phyloP scores from a whole-genome alignment of 2,113 vertebrate species.

The Aix galericulata region DNA sequence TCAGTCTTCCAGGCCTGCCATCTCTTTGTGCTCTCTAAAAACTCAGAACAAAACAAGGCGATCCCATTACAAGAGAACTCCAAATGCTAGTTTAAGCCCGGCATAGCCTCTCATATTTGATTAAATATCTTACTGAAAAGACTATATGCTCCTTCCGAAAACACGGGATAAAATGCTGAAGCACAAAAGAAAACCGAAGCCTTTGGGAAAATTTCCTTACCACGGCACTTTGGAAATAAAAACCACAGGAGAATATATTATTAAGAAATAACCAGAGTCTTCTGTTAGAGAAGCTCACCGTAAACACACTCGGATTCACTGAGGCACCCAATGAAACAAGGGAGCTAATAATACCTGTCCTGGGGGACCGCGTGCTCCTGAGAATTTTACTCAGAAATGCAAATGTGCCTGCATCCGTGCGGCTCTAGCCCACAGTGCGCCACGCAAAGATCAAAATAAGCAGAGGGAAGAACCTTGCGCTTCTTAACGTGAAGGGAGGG shows the following conservation, averaged over 20 bases:
- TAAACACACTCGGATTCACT: slow-evolving; percentile 66
- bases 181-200: slow-evolving; percentile 52
- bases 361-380: not conserved
- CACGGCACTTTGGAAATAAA: slow-evolving; percentile 66
- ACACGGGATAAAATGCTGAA: slow-evolving; percentile 49
- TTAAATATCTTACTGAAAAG: not conserved
- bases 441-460: not conserved
- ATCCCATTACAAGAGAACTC: not conserved
- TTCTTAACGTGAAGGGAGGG: not conserved
- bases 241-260: slow-evolving; percentile 57
- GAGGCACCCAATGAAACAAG: slow-evolving; percentile 73
- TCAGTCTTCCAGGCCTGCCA: not conserved
- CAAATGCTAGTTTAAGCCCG: not conserved
- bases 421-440: not conserved
- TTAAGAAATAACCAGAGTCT: slow-evolving; percentile 60
- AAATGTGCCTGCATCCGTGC: not conserved
- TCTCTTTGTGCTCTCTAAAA: not conserved
- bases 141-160: not conserved
- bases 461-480: not conserved
- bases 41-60: not conserved
- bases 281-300: slow-evolving; percentile 40
- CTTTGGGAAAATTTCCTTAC: slow-evolving; percentile 49
- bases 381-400: slow-evolving; percentile 32
- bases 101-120: not conserved
- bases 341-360: slow-evolving; percentile 59